A percentile compares a stretch with the other conserved stretches of the same genome.
phyloP scores from a whole-genome alignment of 2,113 vertebrate species.

The Thryonomys swinderianus region DNA sequence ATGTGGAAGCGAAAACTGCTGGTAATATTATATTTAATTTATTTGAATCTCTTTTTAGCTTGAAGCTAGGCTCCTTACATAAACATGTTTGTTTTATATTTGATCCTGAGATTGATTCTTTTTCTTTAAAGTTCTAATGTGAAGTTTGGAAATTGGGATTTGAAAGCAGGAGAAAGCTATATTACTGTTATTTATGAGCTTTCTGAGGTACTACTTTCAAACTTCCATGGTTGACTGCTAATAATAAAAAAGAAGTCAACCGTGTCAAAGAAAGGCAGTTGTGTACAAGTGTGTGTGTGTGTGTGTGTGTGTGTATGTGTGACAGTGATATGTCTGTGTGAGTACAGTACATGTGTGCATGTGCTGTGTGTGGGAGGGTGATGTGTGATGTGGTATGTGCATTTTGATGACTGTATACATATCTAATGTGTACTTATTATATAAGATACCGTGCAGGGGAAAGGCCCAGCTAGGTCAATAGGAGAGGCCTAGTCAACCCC shows the following conservation, averaged over 20 bases:
- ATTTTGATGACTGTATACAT: not conserved
- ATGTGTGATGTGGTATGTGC: not conserved
- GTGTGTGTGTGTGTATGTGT: not conserved
- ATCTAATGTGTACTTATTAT: too few relatives aligned
- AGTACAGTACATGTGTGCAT: not conserved
- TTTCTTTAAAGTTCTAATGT: not conserved
- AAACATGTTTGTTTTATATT: slow-evolving; percentile 28
- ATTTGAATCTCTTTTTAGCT: not conserved
- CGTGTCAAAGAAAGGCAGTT: not conserved
- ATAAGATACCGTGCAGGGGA: not conserved
- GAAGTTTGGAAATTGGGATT: slow-evolving; percentile 41
- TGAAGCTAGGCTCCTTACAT: not conserved
- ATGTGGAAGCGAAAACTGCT: not conserved
- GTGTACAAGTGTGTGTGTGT: too few relatives aligned
- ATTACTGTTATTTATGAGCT: slow-evolving; percentile 6
- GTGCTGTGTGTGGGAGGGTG: not conserved
- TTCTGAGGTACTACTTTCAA: not conserved
- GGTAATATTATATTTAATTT: not conserved
- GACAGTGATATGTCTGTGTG: not conserved
- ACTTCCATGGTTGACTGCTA: slow-evolving; percentile 14
- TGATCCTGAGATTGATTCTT: not conserved
- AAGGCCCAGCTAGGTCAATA: not conserved
- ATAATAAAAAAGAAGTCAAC: not conserved
- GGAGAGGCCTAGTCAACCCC: not conserved
- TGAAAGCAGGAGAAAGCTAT: slow-evolving; percentile 26